Conservation (phyloP, 2,113 vertebrate species). For the Thunnus maccoyii region DNA sequence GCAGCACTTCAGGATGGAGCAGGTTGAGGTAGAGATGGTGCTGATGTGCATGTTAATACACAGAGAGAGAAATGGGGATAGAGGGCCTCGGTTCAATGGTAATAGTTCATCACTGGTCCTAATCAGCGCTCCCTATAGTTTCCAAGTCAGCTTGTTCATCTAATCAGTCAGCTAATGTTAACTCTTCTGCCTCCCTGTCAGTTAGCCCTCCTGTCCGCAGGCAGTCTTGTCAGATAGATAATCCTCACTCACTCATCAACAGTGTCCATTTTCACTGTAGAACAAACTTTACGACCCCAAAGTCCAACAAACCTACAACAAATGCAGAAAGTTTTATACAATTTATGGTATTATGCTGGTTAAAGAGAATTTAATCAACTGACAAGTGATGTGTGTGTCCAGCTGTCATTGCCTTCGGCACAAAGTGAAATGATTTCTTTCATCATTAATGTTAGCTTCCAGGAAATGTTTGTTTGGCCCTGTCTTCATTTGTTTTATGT, state of each 20-base stretch:
- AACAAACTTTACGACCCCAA: slow-evolving; percentile 1
- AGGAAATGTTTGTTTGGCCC: background rate
- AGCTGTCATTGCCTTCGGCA: background rate
- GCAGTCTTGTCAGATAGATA: slow-evolving; percentile 6
- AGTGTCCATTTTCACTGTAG: slow-evolving; percentile 4
- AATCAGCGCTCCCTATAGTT: background rate
- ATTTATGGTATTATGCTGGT: background rate
- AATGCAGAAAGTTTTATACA: background rate
- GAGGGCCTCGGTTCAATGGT: no score
- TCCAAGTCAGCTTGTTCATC: background rate
- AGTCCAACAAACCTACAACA: background rate
- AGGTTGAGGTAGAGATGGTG: no score
- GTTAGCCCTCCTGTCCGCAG: background rate
- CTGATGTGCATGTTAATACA: no score
- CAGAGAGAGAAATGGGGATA: no score
- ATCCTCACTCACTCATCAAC: slow-evolving; percentile 8
- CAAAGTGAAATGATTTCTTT: background rate
- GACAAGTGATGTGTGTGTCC: no score
- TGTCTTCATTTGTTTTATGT: background rate
- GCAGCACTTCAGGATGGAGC: no score
- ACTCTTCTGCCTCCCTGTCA: background rate
- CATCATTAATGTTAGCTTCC: background rate
- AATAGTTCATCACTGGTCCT: background rate
- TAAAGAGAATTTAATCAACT: no score
- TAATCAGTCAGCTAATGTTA: slow-evolving; percentile 7